These are phyloP conservation scores for Thelaira solivaga DNA, from an alignment of 2,888 invertebrate species.

Conservation along the genomic window DNA sequence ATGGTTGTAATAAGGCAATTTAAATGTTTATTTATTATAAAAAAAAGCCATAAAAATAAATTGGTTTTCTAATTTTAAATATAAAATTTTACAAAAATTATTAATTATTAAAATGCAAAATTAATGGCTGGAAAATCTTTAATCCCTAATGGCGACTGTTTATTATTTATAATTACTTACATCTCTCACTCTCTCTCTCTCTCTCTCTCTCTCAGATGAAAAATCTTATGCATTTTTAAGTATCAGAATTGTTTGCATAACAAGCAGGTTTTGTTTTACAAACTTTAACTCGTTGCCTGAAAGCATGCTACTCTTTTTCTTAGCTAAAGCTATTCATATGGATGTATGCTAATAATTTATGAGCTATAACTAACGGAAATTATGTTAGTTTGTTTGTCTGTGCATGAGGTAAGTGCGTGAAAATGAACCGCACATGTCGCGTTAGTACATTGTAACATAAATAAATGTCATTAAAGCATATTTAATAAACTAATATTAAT, in stretches of 20 bases:
- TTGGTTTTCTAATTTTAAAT: conserved; percentile 66
- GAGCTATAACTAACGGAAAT: background rate
- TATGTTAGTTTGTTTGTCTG: conserved; percentile 64
- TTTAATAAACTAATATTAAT: conserved; percentile 62
- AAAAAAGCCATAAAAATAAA: conserved; percentile 74
- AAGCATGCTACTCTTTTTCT: conserved; percentile 42
- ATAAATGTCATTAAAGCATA: conserved; percentile 66
- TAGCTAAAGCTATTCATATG: conserved; percentile 19
- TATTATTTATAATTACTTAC: conserved; percentile 48
- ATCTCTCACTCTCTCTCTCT: too few species aligned
- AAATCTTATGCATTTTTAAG: conserved; percentile 55
- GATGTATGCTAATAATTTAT: conserved; percentile 21
- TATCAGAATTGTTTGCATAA: conserved; percentile 26
- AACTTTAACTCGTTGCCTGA: conserved; percentile 26
- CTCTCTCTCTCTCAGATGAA: too few species aligned
- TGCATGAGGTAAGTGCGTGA: conserved; percentile 2
- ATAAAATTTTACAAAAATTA: conserved; percentile 23
- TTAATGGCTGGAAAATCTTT: conserved; percentile 24
- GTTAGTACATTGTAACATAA: conserved; percentile 59
- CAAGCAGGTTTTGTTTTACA: conserved; percentile 49
- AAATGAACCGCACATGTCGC: conserved; percentile 51
- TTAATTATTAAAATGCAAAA: background rate
- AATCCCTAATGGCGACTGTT: conserved; percentile 47
- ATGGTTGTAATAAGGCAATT: conserved; percentile 16
- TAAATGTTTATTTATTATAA: conserved; percentile 46